Evolutionary conservation across 2,888 invertebrate species (phyloP).

Genomic region (Subacronicta megacephala): DNA sequence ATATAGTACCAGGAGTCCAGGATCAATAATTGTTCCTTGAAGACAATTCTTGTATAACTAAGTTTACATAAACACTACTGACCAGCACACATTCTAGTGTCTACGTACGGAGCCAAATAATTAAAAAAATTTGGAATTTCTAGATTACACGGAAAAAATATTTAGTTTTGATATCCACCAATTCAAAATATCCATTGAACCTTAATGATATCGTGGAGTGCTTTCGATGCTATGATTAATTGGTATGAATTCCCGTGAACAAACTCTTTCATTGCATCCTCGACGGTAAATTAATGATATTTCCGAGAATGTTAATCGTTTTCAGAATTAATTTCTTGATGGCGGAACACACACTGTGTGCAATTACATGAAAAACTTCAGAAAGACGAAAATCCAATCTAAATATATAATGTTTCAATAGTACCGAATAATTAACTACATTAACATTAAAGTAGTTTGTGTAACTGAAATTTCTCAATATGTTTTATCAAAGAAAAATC

Average conservation of each 20-base stretch:
- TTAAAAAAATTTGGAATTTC: too few species aligned
- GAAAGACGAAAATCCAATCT: background rate
- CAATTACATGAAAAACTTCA: background rate
- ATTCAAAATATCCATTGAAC: background rate
- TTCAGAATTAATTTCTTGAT: slow-evolving; percentile 2
- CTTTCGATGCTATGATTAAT: slow-evolving; percentile 9
- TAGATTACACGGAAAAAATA: too few species aligned
- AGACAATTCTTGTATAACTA: slow-evolving; percentile 25
- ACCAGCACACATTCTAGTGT: slow-evolving; percentile 42
- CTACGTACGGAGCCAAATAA: slow-evolving; percentile 46
- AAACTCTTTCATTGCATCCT: background rate
- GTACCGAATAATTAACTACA: too few species aligned
- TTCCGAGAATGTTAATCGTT: slow-evolving; percentile 9
- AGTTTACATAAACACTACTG: slow-evolving; percentile 40
- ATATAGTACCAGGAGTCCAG: too few species aligned
- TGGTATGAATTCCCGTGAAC: slow-evolving; percentile 12
- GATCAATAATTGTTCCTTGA: background rate
- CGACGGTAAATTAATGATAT: slow-evolving; percentile 17
- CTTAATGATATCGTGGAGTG: background rate
- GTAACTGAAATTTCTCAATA: background rate
- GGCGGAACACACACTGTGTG: background rate
- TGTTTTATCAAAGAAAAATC: slow-evolving; percentile 11
- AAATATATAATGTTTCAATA: background rate
- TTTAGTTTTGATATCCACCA: background rate
- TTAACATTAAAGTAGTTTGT: background rate